Conservation (phyloP, 2,113 vertebrate species). For the Urocynchramus pylzowi region DNA sequence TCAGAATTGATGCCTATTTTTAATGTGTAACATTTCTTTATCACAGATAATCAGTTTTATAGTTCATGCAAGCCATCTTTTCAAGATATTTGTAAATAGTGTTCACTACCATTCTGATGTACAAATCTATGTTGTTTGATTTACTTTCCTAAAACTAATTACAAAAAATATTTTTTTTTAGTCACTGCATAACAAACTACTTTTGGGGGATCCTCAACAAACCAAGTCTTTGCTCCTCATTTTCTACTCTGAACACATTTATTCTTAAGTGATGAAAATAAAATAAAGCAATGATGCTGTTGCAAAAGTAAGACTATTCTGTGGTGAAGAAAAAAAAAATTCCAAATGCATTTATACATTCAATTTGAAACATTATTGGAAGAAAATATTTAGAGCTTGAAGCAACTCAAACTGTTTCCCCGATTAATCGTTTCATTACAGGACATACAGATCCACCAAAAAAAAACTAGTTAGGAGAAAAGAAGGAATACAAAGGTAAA, state of each 20-base stretch:
- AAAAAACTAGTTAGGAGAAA: not conserved
- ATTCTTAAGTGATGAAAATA: not conserved
- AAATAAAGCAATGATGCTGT: not conserved
- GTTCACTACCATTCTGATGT: not conserved
- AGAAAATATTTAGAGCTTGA: not conserved
- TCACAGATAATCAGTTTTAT: not conserved
- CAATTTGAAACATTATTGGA: not conserved
- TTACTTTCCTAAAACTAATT: not conserved
- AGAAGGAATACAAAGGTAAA: not conserved
- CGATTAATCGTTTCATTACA: not conserved
- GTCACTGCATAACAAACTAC: not conserved
- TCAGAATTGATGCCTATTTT: not conserved
- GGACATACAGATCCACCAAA: not conserved
- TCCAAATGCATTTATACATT: not conserved
- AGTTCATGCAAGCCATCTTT: not conserved
- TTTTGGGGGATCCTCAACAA: not conserved
- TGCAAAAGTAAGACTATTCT: not conserved
- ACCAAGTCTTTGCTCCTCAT: not conserved
- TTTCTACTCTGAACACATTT: not conserved
- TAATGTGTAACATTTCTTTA: not conserved
- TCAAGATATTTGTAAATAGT: not conserved
- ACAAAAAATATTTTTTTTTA: not conserved
- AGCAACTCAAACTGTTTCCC: not conserved
- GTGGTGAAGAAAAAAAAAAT: not conserved
- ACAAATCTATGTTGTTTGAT: not conserved